A percentile compares a stretch with the other conserved stretches of the same genome.
These are phyloP conservation scores for Chrysopilus asiliformis DNA, from an alignment of 2,888 invertebrate genomes.

Conservation along the genomic window DNA sequence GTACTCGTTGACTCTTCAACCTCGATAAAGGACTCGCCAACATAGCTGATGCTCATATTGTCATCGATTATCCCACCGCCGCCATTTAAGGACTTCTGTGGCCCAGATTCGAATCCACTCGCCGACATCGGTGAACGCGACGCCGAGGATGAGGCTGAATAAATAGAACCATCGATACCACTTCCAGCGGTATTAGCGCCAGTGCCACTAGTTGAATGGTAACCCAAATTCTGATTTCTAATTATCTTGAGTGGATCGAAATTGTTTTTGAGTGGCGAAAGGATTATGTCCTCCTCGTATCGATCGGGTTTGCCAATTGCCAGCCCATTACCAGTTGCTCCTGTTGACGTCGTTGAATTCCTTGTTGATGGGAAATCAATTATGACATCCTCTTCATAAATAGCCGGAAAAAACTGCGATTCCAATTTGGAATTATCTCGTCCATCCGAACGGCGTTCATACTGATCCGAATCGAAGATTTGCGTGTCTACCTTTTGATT, in stretches of 20 bases:
- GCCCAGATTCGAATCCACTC: conserved; percentile 15
- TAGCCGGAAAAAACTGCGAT: conserved; percentile 32
- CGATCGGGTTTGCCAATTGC: conserved; percentile 15
- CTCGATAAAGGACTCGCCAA: conserved; percentile 35
- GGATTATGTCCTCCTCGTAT: conserved; percentile 33
- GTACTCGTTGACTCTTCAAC: conserved; percentile 28
- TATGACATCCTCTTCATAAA: conserved; percentile 24
- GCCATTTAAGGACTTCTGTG: conserved; percentile 2
- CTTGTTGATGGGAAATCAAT: conserved; percentile 16
- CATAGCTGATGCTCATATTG: conserved; percentile 28
- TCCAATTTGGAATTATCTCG: conserved; percentile 17
- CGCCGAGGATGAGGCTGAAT: background rate
- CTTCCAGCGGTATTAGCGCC: conserved; percentile 20
- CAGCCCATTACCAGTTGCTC: background rate
- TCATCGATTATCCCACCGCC: too few species aligned
- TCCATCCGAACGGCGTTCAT: background rate
- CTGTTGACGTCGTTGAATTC: background rate
- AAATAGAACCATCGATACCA: background rate
- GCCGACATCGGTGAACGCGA: conserved; percentile 19
- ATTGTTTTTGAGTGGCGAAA: conserved; percentile 28
- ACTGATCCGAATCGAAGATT: background rate
- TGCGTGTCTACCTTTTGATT: conserved; percentile 1
- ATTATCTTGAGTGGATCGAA: conserved; percentile 30
- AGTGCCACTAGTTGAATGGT: background rate
- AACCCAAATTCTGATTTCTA: conserved; percentile 6